Conservation (phyloP, 2,888 invertebrate species). For the Apamea monoglypha region DNA sequence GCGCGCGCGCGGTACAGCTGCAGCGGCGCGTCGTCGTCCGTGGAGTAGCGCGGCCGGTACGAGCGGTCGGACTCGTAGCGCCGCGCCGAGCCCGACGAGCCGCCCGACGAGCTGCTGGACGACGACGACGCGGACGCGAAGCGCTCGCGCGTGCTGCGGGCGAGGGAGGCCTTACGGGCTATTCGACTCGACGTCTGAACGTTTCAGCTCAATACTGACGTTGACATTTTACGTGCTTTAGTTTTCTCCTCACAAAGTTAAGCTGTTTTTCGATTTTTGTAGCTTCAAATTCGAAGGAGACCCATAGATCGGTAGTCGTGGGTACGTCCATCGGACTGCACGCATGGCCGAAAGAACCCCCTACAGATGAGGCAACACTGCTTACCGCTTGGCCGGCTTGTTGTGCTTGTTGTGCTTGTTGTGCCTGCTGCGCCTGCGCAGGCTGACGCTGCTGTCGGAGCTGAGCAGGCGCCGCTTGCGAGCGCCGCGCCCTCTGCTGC, state of each 20-base stretch:
- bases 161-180: too few relatives aligned
- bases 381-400: conserved; percentile 68
- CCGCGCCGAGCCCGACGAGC: conserved; percentile 47
- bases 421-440: conserved; percentile 8
- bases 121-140: conserved; percentile 71
- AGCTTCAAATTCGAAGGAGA: too few relatives aligned
- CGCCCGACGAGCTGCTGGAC: conserved; percentile 57
- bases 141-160: conserved; percentile 77
- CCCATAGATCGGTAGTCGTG: too few relatives aligned
- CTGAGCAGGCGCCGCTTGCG: conserved; percentile 59
- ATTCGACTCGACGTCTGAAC: too few relatives aligned
- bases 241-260: too few relatives aligned
- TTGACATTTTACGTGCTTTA: too few relatives aligned
- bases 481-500: conserved; percentile 23
- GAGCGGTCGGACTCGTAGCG: conserved; percentile 87
- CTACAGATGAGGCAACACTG: conserved; percentile 14
- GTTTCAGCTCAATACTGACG: too few relatives aligned
- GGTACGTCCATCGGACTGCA: too few relatives aligned
- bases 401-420: fast-evolving
- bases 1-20: conserved; percentile 74
- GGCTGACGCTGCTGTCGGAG: conserved; percentile 40
- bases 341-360: neutral
- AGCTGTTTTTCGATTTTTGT: too few relatives aligned
- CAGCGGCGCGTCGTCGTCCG: conserved; percentile 85
- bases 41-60: conserved; percentile 83